These are phyloP conservation scores for Trididemnum miniatum DNA, from an alignment of 23 tunicate species.

Conservation along the genomic window DNA sequence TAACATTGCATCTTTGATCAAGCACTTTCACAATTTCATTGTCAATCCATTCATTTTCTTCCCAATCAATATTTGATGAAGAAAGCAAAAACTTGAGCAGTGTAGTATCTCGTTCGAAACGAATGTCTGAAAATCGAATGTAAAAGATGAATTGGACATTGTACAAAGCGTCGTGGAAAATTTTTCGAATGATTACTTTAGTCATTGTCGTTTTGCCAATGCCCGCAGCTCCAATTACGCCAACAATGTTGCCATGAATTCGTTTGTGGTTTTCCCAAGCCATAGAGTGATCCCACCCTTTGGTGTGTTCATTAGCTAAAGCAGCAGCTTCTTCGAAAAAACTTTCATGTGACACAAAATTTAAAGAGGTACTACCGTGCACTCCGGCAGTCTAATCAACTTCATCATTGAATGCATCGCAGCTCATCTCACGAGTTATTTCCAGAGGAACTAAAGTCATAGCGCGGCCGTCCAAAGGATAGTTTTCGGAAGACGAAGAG, in stretches of 20 bases:
- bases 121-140: not conserved
- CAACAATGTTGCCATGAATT: not conserved
- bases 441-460: not conserved
- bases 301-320: not conserved
- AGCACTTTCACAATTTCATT: not conserved
- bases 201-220: not conserved
- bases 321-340: not conserved
- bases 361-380: not conserved
- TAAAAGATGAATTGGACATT: not conserved
- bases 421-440: not conserved
- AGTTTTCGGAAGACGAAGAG: not conserved
- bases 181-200: not conserved
- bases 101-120: not conserved
- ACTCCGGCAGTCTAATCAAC: not conserved
- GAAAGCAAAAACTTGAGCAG: not conserved
- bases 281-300: not conserved
- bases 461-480: not conserved
- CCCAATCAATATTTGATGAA: not conserved
- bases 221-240: not conserved
- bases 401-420: too few species aligned
- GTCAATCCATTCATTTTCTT: not conserved
- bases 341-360: not conserved
- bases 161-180: not conserved
- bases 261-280: not conserved
- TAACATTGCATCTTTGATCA: not conserved